These are phyloP conservation scores for crab-eating macaque (Macaca fascicularis) DNA, from an alignment of 2,113 vertebrate species.

Conservation along the genomic window T2T-MFA8v1.1 NC_088395.1:124427501-124428000, in stretches of 20 bases:
- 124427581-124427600: not conserved
- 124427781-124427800: not conserved
- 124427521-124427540: not conserved
- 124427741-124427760: not conserved
- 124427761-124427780: not conserved
- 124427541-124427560: not conserved
- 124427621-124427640: not conserved
- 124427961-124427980: not conserved
- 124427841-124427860: not conserved
- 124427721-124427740: not conserved
- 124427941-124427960: not conserved
- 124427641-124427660: not conserved
- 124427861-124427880: not conserved
- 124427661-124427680: not conserved
- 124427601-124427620: not conserved
- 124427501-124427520: not conserved
- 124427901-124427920: not conserved
- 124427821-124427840: not conserved
- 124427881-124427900: not conserved
- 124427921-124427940: not conserved
- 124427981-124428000: not conserved
- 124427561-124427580: not conserved
- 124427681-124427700: not conserved
- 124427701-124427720: not conserved
- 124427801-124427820: not conserved